Percentiles rank a stretch among this genome's conserved stretches.
Evolutionary conservation across 1,140 invertebrate species (phyloP).

Genomic region (Olivierus martensii): DNA sequence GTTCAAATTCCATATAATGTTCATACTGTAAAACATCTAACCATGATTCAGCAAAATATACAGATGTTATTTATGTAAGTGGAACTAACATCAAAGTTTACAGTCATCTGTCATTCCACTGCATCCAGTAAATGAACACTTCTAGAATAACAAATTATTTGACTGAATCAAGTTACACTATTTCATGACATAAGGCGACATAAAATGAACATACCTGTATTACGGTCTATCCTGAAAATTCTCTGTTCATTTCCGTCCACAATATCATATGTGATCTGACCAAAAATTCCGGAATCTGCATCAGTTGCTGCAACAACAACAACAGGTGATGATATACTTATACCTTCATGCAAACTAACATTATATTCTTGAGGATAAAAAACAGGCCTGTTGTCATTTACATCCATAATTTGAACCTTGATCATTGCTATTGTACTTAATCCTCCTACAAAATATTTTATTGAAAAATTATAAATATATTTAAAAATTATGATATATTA

Average conservation of each 20-base stretch:
- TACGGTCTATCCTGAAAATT: slow-evolving; percentile 66
- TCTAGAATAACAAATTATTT: too few relatives aligned
- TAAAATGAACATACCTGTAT: slow-evolving; percentile 49
- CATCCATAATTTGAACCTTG: slow-evolving; percentile 75
- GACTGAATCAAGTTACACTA: too few relatives aligned
- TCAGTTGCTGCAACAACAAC: slow-evolving; percentile 72
- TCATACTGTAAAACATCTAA: too few relatives aligned
- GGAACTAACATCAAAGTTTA: too few relatives aligned
- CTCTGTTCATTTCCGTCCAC: slow-evolving; percentile 62
- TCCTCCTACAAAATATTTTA: slow-evolving; percentile 51
- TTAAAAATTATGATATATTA: too few relatives aligned
- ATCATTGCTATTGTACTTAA: slow-evolving; percentile 83
- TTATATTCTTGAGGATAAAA: slow-evolving; percentile 78
- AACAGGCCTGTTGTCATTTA: slow-evolving; percentile 83
- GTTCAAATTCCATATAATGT: too few relatives aligned
- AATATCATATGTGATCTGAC: slow-evolving; percentile 54
- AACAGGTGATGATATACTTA: slow-evolving; percentile 23
- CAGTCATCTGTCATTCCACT: too few relatives aligned
- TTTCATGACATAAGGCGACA: too few relatives aligned
- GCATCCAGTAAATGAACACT: too few relatives aligned
- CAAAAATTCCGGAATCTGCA: slow-evolving; percentile 68
- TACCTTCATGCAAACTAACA: slow-evolving; percentile 59
- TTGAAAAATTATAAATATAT: too few relatives aligned
- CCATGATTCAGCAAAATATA: too few relatives aligned
- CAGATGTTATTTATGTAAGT: too few relatives aligned